phyloP scores from a whole-genome alignment of 2,888 invertebrate species.

The Itoplectis maculator region DNA sequence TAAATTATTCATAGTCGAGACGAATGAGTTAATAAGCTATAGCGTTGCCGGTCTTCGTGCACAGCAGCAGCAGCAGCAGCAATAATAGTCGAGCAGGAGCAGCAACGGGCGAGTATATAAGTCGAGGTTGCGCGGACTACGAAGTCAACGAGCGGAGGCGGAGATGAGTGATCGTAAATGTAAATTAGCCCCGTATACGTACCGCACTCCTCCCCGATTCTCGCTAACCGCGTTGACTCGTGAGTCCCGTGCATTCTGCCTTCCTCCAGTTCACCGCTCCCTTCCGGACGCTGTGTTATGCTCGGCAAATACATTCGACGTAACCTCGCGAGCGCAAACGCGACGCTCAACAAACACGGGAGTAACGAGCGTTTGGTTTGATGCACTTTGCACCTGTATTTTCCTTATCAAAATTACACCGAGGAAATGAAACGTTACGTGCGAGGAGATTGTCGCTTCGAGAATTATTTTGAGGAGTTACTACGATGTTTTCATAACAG shows the following conservation, averaged over 20 bases:
- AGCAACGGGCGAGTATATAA: conserved; percentile 20
- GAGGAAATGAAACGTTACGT: background rate
- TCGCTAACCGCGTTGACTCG: conserved; percentile 35
- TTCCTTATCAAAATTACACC: background rate
- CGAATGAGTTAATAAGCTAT: conserved; percentile 79
- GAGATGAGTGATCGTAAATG: conserved; percentile 79
- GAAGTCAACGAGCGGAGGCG: conserved; percentile 63
- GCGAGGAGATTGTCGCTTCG: background rate
- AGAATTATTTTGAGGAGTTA: too few species aligned
- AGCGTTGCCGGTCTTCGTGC: conserved; percentile 50
- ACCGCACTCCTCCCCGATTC: conserved; percentile 17
- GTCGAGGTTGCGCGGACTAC: conserved; percentile 29
- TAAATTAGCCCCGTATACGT: conserved; percentile 73
- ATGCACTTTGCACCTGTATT: conserved; percentile 7
- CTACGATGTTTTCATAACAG: too few species aligned
- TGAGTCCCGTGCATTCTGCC: conserved; percentile 2
- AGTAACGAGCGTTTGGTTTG: conserved; percentile 10
- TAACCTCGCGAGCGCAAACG: background rate
- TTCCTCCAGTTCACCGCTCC: conserved; percentile 26
- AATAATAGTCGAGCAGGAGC: too few species aligned
- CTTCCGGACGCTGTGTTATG: conserved; percentile 5
- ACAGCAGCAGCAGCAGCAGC: too few species aligned
- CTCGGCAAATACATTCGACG: conserved; percentile 30
- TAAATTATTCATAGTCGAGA: conserved; percentile 79
- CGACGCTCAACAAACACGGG: background rate